Base-by-base conservation (phyloP, 2,113 vertebrate species). In the Pionites leucogaster region DNA sequence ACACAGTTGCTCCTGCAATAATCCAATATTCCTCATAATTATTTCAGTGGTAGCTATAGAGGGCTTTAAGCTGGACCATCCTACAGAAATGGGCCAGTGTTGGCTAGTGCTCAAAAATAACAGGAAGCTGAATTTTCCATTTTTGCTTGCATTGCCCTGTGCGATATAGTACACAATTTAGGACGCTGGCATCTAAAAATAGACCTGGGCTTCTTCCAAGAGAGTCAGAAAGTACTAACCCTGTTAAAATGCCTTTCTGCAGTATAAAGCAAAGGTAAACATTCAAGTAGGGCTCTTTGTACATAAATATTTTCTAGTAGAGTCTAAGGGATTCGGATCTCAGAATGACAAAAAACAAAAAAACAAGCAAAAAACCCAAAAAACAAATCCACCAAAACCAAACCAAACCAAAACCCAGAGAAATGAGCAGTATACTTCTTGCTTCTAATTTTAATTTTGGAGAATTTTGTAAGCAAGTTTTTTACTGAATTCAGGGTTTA, bases 231-330 rank as follows among this genome's bases (percentile, higher is more conserved):
- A 95, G 37, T 60, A 85, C 57, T 57, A 72, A 59, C 42, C 60
- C 39, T 90, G 41, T 92, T 90, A 92, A 95, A 95, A 96, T 35
- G n/a, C 39, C 75, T 95, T 97, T 85, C 87, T 93, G 86, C 89
- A 94, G 46, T 6, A 11, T 76, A 91, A 78, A 68, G 44, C 71
- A 81, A 92, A 76, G 63, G 50, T 86, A 95, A 93, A 80, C 44
- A 95, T 81, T 92, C 46, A 87, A 89, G 63, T 46, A 93, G 47
- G 80, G 35, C 57, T 85, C 52, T 76, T 95, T 52, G 13, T 83
- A 89, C 35, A 13, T 33, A 91, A 90, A 53, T 90, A 63, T 94
- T 90, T 95, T 92, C 87, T 79, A 49, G 35, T 27, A 60, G 11
- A 85, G 27, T 42, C 44, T 77, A 44, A 95, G 35, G 78, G 28